A percentile compares a stretch with the other conserved stretches of the same genome.
Conservation (phyloP, 1,140 invertebrate genomes). For the Vanessa atalanta region DNA sequence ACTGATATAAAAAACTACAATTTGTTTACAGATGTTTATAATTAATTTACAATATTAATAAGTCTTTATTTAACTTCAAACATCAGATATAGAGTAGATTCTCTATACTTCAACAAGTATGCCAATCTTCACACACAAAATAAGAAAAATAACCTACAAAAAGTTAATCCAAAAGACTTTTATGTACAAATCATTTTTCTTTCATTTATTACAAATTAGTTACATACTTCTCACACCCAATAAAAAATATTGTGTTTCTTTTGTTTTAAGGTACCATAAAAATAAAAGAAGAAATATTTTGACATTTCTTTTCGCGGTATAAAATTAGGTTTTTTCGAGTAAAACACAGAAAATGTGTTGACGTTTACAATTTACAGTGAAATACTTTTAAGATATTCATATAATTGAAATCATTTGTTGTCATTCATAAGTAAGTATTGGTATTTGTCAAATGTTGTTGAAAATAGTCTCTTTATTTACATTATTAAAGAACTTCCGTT, state of each 20-base stretch:
- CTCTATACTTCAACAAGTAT: conserved; percentile 28
- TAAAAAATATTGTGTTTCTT: neutral
- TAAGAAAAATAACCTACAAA: conserved; percentile 31
- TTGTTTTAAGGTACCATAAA: conserved; percentile 1
- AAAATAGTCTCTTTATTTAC: conserved; percentile 28
- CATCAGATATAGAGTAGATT: conserved; percentile 3
- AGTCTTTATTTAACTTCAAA: neutral
- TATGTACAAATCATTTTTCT: neutral
- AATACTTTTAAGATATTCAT: conserved; percentile 33
- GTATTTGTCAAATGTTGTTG: conserved; percentile 19
- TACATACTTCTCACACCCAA: neutral
- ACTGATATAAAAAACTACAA: too few species aligned
- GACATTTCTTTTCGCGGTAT: conserved; percentile 64
- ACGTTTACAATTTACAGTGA: conserved; percentile 51
- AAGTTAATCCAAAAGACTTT: conserved; percentile 11
- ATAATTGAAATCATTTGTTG: conserved; percentile 27
- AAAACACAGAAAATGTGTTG: conserved; percentile 53
- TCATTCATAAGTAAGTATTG: conserved; percentile 36
- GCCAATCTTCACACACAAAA: conserved; percentile 27
- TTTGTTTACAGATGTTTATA: too few species aligned
- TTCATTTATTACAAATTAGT: neutral
- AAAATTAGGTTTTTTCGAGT: conserved; percentile 41
- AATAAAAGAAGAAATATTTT: conserved; percentile 34
- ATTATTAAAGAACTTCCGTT: conserved; percentile 61
- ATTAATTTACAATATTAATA: too few species aligned